A percentile compares a stretch with the other conserved stretches of the same genome.
Conservation (phyloP, 2,888 invertebrate species). For the Pachycephus smyrnensis region DNA sequence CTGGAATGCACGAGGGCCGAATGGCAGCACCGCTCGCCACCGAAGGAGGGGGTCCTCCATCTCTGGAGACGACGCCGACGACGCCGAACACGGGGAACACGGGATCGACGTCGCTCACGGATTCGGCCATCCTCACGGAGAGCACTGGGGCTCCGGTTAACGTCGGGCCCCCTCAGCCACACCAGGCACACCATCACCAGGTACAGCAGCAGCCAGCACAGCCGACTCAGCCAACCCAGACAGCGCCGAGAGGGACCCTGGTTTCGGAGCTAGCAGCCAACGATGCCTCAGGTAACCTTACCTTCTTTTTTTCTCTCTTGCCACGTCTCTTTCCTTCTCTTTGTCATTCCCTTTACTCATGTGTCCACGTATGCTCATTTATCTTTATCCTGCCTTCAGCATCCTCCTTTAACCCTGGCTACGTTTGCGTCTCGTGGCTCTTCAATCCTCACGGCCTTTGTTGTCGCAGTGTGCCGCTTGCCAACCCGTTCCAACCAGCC, state of each 20-base stretch:
- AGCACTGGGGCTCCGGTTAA: constrained; percentile 31
- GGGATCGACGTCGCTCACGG: constrained; percentile 33
- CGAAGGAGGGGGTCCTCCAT: constrained; percentile 7
- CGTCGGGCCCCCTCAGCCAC: constrained; percentile 29
- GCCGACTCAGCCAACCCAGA: background rate
- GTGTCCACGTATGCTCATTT: background rate
- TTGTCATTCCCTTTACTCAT: background rate
- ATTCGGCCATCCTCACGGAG: constrained; percentile 35
- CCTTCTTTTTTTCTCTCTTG: background rate
- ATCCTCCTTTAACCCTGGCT: background rate
- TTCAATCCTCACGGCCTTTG: background rate
- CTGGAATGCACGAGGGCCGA: constrained; percentile 59
- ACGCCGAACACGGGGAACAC: constrained; percentile 15
- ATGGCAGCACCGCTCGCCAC: constrained; percentile 52
- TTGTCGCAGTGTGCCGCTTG: background rate
- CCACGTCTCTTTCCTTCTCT: background rate
- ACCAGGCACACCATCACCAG: constrained; percentile 35
- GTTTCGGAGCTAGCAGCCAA: background rate
- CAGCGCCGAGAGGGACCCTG: background rate
- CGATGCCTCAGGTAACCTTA: constrained; percentile 3
- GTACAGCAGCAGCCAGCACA: constrained; percentile 32
- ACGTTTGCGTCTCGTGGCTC: background rate
- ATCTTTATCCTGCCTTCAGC: background rate
- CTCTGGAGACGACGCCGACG: constrained; percentile 7
- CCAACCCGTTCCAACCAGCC: background rate